Conservation (phyloP, 2,888 invertebrate genomes). For the Cephus rjabovi region DNA sequence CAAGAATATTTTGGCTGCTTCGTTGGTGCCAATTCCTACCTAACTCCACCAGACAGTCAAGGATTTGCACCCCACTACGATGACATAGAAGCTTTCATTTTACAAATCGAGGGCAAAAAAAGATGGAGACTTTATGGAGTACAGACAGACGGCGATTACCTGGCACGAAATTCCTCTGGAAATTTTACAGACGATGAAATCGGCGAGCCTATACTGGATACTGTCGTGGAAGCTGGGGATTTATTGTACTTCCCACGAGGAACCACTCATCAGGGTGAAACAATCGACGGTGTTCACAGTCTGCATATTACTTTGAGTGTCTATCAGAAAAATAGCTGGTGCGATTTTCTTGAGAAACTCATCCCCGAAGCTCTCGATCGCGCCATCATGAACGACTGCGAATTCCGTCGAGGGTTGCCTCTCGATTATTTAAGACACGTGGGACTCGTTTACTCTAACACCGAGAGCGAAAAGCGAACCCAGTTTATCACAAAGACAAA, state of each 20-base stretch:
- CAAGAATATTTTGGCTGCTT: slow-evolving; percentile 95
- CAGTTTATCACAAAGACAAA: slow-evolving; percentile 70
- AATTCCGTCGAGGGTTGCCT: slow-evolving; percentile 84
- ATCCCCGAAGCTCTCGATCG: slow-evolving; percentile 80
- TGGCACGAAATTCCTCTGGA: slow-evolving; percentile 86
- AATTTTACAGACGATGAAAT: slow-evolving; percentile 82
- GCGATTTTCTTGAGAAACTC: slow-evolving; percentile 86
- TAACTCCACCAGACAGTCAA: slow-evolving; percentile 95
- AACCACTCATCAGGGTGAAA: slow-evolving; percentile 86
- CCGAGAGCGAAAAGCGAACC: slow-evolving; percentile 65
- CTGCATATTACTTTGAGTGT: slow-evolving; percentile 94
- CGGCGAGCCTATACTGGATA: slow-evolving; percentile 83
- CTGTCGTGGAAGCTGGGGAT: slow-evolving; percentile 86
- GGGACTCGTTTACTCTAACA: slow-evolving; percentile 77
- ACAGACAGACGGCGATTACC: slow-evolving; percentile 71
- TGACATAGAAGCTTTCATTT: slow-evolving; percentile 97
- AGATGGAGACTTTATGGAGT: slow-evolving; percentile 94
- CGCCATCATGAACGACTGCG: slow-evolving; percentile 78
- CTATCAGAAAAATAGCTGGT: slow-evolving; percentile 91
- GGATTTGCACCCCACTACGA: slow-evolving; percentile 99
- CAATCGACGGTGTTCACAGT: slow-evolving; percentile 85
- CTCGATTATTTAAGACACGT: slow-evolving; percentile 79
- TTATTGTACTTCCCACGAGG: slow-evolving; percentile 94
- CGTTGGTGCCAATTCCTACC: slow-evolving; percentile 95
- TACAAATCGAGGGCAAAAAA: slow-evolving; percentile 96